These are phyloP conservation scores for Anagyrus pseudococci DNA, from an alignment of 2,888 invertebrate species.

Conservation along the genomic window DNA sequence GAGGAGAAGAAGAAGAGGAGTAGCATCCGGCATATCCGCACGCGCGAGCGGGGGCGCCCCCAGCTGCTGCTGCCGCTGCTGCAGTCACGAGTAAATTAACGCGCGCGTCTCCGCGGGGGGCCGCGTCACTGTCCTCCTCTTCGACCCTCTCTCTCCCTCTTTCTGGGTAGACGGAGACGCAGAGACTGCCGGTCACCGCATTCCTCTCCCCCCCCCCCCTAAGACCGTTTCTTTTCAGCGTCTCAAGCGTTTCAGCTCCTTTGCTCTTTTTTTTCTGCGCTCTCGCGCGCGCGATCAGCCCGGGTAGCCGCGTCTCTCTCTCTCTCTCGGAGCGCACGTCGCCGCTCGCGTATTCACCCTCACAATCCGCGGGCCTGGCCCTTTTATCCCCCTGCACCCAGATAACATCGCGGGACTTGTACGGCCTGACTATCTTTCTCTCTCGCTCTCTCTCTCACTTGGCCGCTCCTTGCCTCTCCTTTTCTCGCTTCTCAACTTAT, in stretches of 20 bases:
- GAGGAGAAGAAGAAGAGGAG: too few species aligned
- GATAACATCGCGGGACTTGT: constrained; percentile 6
- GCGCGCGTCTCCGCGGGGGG: constrained; percentile 55
- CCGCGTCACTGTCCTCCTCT: constrained; percentile 57
- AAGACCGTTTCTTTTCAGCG: constrained; percentile 9
- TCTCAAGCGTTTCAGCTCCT: constrained; percentile 13
- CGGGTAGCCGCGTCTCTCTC: too few species aligned
- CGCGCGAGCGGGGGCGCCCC: not conserved
- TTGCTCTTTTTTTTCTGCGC: constrained; percentile 17
- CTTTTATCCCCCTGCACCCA: not conserved
- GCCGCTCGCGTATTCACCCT: too few species aligned
- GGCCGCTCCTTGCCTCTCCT: constrained; percentile 11
- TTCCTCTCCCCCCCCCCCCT: constrained; percentile 47
- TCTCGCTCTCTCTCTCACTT: constrained; percentile 35
- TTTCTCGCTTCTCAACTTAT: too few species aligned
- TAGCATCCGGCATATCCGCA: too few species aligned
- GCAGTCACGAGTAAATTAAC: constrained; percentile 39
- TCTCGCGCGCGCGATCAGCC: not conserved
- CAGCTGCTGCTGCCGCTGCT: constrained; percentile 7
- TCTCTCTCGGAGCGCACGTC: too few species aligned
- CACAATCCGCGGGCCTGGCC: too few species aligned
- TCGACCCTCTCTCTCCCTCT: not conserved
- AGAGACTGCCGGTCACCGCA: constrained; percentile 56
- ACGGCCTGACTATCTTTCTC: not conserved
- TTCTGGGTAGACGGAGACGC: constrained; percentile 3